These are phyloP conservation scores for Cryptus viduatorius DNA, from an alignment of 2,888 invertebrate species.

Conservation along the genomic window DNA sequence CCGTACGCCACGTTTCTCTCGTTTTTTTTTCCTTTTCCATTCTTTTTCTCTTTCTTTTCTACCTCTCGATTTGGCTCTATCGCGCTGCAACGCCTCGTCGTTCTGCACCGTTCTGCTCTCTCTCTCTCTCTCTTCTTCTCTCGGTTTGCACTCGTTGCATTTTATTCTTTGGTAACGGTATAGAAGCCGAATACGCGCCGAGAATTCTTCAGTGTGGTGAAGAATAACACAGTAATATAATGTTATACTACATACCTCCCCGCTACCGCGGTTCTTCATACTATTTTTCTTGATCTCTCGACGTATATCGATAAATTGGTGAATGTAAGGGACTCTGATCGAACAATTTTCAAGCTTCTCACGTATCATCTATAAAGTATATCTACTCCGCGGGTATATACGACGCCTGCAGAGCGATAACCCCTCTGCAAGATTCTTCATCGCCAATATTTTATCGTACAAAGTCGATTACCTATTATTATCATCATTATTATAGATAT, in stretches of 20 bases:
- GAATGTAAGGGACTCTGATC: conserved; percentile 43
- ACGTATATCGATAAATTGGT: conserved; percentile 49
- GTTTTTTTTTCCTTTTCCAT: background rate
- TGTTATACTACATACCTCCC: conserved; percentile 21
- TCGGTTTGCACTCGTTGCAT: conserved; percentile 37
- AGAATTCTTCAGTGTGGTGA: conserved; percentile 30
- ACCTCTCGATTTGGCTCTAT: conserved; percentile 39
- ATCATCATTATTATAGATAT: background rate
- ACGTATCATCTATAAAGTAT: conserved; percentile 47
- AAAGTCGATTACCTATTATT: conserved; percentile 20
- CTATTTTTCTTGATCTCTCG: conserved; percentile 48
- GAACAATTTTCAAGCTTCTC: conserved; percentile 43
- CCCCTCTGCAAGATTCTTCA: background rate
- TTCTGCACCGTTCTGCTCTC: conserved; percentile 35
- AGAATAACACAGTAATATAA: conserved; percentile 43
- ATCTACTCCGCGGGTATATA: background rate
- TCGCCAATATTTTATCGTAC: conserved; percentile 20
- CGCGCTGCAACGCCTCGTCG: conserved; percentile 40
- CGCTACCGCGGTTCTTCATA: conserved; percentile 27
- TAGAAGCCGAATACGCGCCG: conserved; percentile 31
- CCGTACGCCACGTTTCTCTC: background rate
- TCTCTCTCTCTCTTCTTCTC: background rate
- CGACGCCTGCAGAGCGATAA: conserved; percentile 4
- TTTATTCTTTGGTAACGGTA: conserved; percentile 39
- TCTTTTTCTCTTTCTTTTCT: background rate